Base-by-base conservation (phyloP, 2,888 invertebrate species). In the Hydroisotoma schaefferi region DNA sequence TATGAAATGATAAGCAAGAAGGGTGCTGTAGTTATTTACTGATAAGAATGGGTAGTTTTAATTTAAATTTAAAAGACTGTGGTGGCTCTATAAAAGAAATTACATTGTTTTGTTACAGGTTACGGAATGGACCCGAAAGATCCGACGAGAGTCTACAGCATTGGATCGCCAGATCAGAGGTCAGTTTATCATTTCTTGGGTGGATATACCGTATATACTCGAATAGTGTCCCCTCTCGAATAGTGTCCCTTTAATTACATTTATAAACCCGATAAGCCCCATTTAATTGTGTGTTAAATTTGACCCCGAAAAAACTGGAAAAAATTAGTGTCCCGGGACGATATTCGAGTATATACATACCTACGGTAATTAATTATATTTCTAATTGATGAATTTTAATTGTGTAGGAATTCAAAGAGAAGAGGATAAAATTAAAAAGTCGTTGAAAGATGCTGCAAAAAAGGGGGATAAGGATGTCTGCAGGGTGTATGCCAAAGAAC, bases 381-480 rank as follows among this genome's bases (percentile, higher is more conserved):
- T n/a, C n/a, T n/a, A n/a, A n/a, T n/a, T n/a, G n/a, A n/a, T n/a
- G 8, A 18, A 44, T 44, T 18, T 20, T 44, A 8, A 25, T 5
- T 23, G 5, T 79, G 51, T 71, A 91, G 90, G 86, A 8, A 98
- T 99, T 73, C 90, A 95, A 77, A 82, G 97, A 43, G 98, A 99
- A 79, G 98, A 99, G 78, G 94, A 94, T 29, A 99, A 98, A 80
- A 92, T 95, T 0, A 97, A 94, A 75, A 80, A 85, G 51, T 88
- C 94, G 0, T 77, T 99, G 26, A 98, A 97, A 77, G 94, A 95
- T 75, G 94, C 98, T 2, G 98, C 97, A 0, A 72, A 72, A 48
- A 97, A 95, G 75, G 90, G 86, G 58, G 95, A 99, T 76, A 89
- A 88, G 74, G 95, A 94, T 77, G 90, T 95, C 0, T 97, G 97